Evolutionary conservation across 2,113 vertebrate species (phyloP).

Genomic region (Tor tambroides): DNA sequence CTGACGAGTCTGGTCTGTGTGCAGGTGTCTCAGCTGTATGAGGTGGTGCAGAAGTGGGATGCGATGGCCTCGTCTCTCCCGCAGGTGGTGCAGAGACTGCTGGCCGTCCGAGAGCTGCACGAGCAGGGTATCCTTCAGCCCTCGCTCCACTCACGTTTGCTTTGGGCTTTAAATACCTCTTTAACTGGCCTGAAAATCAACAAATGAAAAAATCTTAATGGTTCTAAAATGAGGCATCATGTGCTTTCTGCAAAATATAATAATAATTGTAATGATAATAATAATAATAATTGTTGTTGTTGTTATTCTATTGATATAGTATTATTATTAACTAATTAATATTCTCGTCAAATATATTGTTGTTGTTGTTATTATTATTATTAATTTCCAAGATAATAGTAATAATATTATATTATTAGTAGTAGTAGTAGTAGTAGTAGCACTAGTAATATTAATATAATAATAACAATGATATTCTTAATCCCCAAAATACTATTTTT

Average conservation of each 20-base stretch:
- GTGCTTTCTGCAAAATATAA: too few relatives aligned
- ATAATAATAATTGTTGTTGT: too few relatives aligned
- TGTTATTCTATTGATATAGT: too few relatives aligned
- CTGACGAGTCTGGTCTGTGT: not conserved
- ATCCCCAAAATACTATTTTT: too few relatives aligned
- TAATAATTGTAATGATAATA: too few relatives aligned
- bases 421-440: not conserved
- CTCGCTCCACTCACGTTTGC: too few relatives aligned
- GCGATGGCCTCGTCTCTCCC: conserved; percentile 83
- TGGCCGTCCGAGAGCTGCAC: conserved; percentile 87
- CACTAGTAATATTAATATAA: not conserved
- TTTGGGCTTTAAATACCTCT: too few relatives aligned
- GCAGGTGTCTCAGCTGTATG: conserved; percentile 89
- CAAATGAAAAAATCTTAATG: not conserved
- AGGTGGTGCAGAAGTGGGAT: conserved; percentile 90
- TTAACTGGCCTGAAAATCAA: not conserved
- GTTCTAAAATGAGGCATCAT: too few relatives aligned
- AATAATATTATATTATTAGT: not conserved
- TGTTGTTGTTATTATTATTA: not conserved
- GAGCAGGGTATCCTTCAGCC: conserved; percentile 85
- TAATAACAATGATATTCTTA: not conserved
- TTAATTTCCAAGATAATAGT: not conserved
- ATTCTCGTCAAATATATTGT: too few relatives aligned
- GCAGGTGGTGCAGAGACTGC: conserved; percentile 88
- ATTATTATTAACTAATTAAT: too few relatives aligned